Evolutionary conservation across 2,888 invertebrate species (phyloP).

Genomic region (Gastracanthus pulcherrimus): DNA sequence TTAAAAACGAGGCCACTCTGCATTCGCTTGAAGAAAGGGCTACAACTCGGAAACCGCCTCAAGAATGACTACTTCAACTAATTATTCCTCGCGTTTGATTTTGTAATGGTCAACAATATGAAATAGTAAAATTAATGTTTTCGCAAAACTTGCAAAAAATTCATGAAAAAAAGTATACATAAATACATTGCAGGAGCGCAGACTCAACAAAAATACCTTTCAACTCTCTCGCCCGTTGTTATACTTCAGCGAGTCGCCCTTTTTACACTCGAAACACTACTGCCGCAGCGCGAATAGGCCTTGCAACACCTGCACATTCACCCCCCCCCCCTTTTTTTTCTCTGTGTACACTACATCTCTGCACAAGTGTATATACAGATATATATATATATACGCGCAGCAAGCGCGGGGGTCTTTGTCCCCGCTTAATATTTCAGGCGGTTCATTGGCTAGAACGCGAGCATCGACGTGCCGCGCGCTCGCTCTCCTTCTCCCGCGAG

Average conservation of each 20-base stretch:
- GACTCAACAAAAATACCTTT: too few species aligned
- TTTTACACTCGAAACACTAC: not conserved
- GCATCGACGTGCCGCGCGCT: slow-evolving; percentile 71
- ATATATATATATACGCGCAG: not conserved
- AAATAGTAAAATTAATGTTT: too few species aligned
- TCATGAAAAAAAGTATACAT: too few species aligned
- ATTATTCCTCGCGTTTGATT: too few species aligned
- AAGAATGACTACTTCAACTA: too few species aligned
- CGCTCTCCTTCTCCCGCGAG: not conserved
- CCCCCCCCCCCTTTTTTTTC: too few species aligned
- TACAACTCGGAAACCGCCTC: too few species aligned
- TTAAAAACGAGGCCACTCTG: too few species aligned
- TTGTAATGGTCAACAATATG: too few species aligned
- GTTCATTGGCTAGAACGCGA: slow-evolving; percentile 71
- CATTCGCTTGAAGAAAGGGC: too few species aligned
- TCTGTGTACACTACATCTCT: not conserved
- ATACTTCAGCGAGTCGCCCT: not conserved
- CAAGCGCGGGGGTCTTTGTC: slow-evolving; percentile 71
- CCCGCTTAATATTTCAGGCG: slow-evolving; percentile 76
- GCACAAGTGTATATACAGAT: not conserved
- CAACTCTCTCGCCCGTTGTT: not conserved
- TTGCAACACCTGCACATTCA: not conserved
- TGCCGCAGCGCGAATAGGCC: not conserved
- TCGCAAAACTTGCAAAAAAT: too few species aligned
- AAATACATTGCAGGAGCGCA: too few species aligned